Base-by-base conservation (phyloP, 2,797 vertebrate genomes). In the Catamblyrhynchus diadema region DNA sequence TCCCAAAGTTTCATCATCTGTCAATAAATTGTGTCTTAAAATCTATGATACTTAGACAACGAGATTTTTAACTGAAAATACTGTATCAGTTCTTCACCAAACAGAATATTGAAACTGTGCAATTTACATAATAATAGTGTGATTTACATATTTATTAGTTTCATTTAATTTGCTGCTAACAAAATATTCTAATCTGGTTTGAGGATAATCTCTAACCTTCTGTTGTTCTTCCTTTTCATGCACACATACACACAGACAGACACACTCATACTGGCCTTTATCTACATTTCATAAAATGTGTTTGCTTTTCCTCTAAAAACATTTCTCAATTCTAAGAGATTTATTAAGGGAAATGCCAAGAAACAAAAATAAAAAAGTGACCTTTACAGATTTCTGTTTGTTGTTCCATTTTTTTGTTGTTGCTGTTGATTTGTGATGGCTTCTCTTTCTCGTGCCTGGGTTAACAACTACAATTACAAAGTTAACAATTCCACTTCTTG, bases 71-170 rank as follows among this genome's bases (percentile, higher is more conserved):
- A 91, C 12, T 89, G 39, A 50, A 91, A 86, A 24, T 64, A 10
- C 56, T 93, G 62, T 95, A 92, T 75, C 5, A 0, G 7, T 69
- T 91, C 32, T 93, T 47, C 33, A 66, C 12, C n/a, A 80, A 88
- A 80, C 23, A 72, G 47, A 95, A 73, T 90, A 81, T 9, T 80
- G 67, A 88, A 89, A 51, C 3, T 2, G 3, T 64, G 0, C 3
- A 51, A 93, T 96, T 96, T 96, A 51, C 83, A 92, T 94, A 94
- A 84, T 69, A 95, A 91, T 91, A 33, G 5, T 14, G 10, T 78
- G 12, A 81, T 95, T 95, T 96, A 51, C 89, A 94, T 96, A 93
- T 85, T 91, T 73, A 95, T 95, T 95, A 75, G 1, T 67, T 96
- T 80, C 6, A 61, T 96, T 96, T 93, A 88, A 94, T 95, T 92